Evolutionary conservation across 1,140 invertebrate genomes (phyloP), one percentile per base, ranked within the genome.

Genomic region (Trichoplusia ni): DNA sequence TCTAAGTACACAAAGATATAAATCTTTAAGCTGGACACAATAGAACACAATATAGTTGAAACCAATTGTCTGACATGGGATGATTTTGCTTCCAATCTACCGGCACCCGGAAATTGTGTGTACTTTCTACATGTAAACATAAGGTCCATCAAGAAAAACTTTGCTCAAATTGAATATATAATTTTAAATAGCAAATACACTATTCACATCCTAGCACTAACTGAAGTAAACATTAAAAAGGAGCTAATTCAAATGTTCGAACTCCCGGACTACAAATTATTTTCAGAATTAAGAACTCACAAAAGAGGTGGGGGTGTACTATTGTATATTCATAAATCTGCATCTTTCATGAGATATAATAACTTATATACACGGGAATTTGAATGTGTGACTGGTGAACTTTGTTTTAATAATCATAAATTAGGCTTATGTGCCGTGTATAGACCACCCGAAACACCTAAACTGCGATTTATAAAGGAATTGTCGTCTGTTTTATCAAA

Each of bases 231-330:
- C 11, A 37, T 37, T 4, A 14, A n/a, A 2, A 13, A 37, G 11
- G 5, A 13, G 33, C 13, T 13, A 4, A 37, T 14, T 14, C 14
- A n/a, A 14, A 4, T 37, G 11, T 37, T 37, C 11, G 33, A 37
- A 13, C 33, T 37, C 11, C 3, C 2, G 11, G 11, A 37, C 9
- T 37, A 37, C 11, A 6, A 37, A n/a, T 14, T 37, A 56, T 27
- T 47, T 46, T 33, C 44, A 66, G 14, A 11, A 59, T 35, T 16
- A 54, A 31, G 21, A 11, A 2, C 9, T 11, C 7, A 38, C 8
- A n/a, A 59, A 13, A 9, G 64, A 54, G 16, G 64, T n/a, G 54
- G 2, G n/a, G 64, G 64, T 11, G 16, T 66, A 2, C n/a, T 66
- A n/a, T 7, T 66, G 13, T 66, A 53, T 25, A 46, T 56, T 13